Evolutionary conservation across 2,797 vertebrate species (phyloP).

Genomic region (Syndactyla subalaris): DNA sequence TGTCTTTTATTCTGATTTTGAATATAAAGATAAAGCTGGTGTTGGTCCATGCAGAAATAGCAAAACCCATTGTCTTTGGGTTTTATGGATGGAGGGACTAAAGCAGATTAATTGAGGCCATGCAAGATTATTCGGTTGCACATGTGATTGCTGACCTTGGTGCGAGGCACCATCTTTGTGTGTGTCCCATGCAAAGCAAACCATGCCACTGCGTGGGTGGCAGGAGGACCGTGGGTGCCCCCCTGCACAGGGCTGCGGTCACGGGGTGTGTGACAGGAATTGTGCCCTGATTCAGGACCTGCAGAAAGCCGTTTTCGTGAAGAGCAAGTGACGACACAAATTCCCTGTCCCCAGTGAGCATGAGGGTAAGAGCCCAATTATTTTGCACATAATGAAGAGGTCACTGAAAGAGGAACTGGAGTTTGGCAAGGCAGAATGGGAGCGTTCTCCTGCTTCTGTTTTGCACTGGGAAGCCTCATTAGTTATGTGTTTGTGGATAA

Average conservation of each 20-base stretch:
- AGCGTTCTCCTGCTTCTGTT: constrained; percentile 19
- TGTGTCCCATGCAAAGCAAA: neutral
- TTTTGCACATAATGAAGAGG: constrained; percentile 33
- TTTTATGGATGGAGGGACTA: neutral
- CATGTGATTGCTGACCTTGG: neutral
- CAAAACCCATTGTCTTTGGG: neutral
- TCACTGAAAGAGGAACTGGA: neutral
- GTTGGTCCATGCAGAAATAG: neutral
- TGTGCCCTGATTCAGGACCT: neutral
- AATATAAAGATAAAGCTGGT: neutral
- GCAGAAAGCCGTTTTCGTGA: neutral
- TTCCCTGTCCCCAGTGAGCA: neutral
- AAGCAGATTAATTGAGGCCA: neutral
- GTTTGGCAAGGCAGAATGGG: constrained; percentile 43
- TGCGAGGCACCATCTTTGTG: neutral
- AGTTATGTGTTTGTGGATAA: neutral
- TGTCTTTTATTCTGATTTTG: neutral
- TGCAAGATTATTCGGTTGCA: neutral
- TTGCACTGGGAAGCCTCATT: constrained; percentile 28
- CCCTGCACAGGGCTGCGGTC: neutral
- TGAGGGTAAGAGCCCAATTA: constrained; percentile 27
- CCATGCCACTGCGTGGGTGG: neutral
- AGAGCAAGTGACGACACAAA: neutral
- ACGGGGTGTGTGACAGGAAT: neutral
- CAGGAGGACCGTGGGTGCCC: neutral